Evolutionary conservation across 2,888 invertebrate genomes (phyloP).

Genomic region (Tetrapedia diversipes): DNA sequence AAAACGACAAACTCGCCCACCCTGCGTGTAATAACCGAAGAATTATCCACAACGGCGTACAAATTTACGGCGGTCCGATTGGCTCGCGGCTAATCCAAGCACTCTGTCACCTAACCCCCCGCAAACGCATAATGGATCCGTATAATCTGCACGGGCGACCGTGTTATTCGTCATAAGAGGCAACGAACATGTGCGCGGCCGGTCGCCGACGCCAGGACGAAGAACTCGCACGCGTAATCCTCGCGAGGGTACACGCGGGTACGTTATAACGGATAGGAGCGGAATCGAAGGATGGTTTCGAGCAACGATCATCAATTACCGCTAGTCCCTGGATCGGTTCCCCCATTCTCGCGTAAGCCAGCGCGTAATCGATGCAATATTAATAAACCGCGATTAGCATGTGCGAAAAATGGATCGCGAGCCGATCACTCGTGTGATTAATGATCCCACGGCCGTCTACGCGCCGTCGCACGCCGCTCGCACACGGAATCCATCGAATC

Average conservation of each 20-base stretch:
- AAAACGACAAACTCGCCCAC: neutral
- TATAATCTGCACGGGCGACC: conserved; percentile 39
- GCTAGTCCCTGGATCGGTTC: conserved; percentile 29
- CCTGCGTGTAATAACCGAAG: conserved; percentile 1
- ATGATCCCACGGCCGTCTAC: conserved; percentile 51
- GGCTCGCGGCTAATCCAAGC: conserved; percentile 36
- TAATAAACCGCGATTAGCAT: conserved; percentile 72
- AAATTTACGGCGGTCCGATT: conserved; percentile 9
- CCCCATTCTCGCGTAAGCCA: conserved; percentile 60
- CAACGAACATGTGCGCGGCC: conserved; percentile 60
- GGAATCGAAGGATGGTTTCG: conserved; percentile 60
- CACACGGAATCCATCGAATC: conserved; percentile 62
- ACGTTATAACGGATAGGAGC: conserved; percentile 54
- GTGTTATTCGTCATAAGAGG: conserved; percentile 55
- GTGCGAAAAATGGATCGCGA: conserved; percentile 68
- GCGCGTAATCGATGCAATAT: conserved; percentile 72
- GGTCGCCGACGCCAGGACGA: conserved; percentile 55
- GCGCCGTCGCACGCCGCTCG: conserved; percentile 35
- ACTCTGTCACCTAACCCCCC: conserved; percentile 37
- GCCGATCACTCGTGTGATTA: conserved; percentile 66
- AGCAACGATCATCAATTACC: conserved; percentile 67
- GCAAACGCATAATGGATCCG: conserved; percentile 36
- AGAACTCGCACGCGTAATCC: conserved; percentile 64
- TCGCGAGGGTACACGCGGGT: conserved; percentile 51
- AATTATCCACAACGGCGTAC: conserved; percentile 1